A percentile compares a stretch with the other conserved stretches of the same genome.
Evolutionary conservation across 2,888 invertebrate species (phyloP).

Genomic region (Pimpla rufipes): DNA sequence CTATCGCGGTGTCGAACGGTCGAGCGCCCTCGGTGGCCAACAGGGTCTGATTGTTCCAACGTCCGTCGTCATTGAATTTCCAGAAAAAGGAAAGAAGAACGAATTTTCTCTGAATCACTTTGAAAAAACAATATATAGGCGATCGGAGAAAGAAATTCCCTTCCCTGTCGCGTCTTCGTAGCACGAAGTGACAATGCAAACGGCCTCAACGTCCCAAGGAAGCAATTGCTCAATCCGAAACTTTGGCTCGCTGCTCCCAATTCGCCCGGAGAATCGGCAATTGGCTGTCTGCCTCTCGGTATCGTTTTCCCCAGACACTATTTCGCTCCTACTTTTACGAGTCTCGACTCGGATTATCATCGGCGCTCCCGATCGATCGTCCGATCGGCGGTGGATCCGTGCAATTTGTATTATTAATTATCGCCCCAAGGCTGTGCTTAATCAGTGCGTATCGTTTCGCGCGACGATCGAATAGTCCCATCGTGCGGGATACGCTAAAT

Average conservation of each 20-base stretch:
- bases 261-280: constrained; percentile 16
- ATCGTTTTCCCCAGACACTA: neutral
- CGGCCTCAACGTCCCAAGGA: constrained; percentile 15
- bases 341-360: constrained; percentile 32
- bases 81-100: constrained; percentile 25
- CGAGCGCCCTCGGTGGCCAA: constrained; percentile 62
- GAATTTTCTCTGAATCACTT: constrained; percentile 21
- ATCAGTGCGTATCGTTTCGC: constrained; percentile 51
- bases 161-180: constrained; percentile 4
- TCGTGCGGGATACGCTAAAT: constrained; percentile 29
- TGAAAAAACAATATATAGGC: neutral
- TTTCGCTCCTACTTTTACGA: constrained; percentile 13
- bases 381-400: constrained; percentile 55
- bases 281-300: constrained; percentile 30
- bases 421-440: constrained; percentile 63
- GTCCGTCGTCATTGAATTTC: constrained; percentile 34
- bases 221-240: constrained; percentile 56
- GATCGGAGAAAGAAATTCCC: constrained; percentile 13
- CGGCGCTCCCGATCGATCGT: constrained; percentile 32
- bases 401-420: constrained; percentile 69
- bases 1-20: constrained; percentile 82
- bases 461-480: constrained; percentile 40
- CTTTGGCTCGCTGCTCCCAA: constrained; percentile 16
- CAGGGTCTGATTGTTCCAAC: constrained; percentile 60
- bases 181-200: constrained; percentile 21